A percentile compares a stretch with the other conserved stretches of the same genome.
phyloP scores from a whole-genome alignment of 2,888 invertebrate genomes.

The Philaethria dido region DNA sequence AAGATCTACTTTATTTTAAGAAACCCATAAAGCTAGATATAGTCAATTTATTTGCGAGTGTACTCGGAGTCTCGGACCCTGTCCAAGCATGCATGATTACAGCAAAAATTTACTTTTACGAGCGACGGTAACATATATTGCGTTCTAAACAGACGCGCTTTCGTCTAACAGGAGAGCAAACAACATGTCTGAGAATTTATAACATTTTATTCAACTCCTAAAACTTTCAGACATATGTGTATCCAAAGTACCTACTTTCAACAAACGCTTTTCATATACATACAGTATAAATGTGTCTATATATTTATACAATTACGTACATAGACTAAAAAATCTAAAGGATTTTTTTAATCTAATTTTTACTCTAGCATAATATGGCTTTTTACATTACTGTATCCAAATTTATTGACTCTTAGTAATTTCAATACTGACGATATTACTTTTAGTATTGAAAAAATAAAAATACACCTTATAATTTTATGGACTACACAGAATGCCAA shows the following conservation, averaged over 20 bases:
- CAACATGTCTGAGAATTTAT: conserved; percentile 14
- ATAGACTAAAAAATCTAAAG: not conserved
- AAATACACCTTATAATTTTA: not conserved
- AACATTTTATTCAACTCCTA: conserved; percentile 3
- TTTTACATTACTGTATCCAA: not conserved
- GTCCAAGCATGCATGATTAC: conserved; percentile 24
- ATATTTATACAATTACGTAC: not conserved
- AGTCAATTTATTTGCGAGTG: conserved; percentile 30
- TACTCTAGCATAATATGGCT: not conserved
- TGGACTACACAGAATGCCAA: not conserved
- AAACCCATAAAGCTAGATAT: conserved; percentile 28
- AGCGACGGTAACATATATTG: conserved; percentile 14
- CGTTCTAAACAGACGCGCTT: conserved; percentile 14
- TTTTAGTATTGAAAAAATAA: not conserved
- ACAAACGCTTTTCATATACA: not conserved
- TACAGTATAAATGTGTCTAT: not conserved
- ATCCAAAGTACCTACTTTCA: not conserved
- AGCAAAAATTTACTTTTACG: conserved; percentile 30
- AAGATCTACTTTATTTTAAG: conserved; percentile 33
- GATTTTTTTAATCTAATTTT: not conserved
- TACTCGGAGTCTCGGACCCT: conserved; percentile 5
- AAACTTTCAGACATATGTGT: not conserved
- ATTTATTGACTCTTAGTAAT: not conserved
- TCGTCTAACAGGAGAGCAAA: not conserved
- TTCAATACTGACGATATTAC: not conserved